Base-by-base conservation (phyloP, 1,140 invertebrate species). In the Grapholita molesta region DNA sequence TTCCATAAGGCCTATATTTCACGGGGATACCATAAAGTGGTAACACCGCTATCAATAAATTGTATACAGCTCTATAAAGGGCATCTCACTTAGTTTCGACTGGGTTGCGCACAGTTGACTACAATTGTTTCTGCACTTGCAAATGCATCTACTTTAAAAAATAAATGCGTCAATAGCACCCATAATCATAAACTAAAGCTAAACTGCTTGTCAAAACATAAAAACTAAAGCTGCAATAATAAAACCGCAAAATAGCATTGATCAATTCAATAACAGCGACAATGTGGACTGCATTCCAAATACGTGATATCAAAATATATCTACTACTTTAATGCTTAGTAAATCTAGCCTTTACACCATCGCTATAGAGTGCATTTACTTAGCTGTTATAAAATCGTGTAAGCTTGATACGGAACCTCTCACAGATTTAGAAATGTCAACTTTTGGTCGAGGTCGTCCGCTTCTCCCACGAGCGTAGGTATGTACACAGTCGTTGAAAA, bases 351-450 rank as follows among this genome's bases (percentile, higher is more conserved):
- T 9, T 61, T 61, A 61, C 7, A 23, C 24, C 24, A 30, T 61
- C 0, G 7, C 15, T 0, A 12, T 61, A 32, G 12, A 61, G 25
- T 28, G n/a, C 55, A 30, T 61, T 28, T 11, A n/a, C 25, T 15
- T 30, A 4, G n/a, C n/a, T 28, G 11, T 4, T 8, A 25, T 28
- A 55, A 25, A n/a, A 23, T 28, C 55, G 23, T 61, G 25, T 48
- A 61, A 61, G 55, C 53, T 25, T 61, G 55, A 61, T 61, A 61
- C 55, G 55, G 55, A 61, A 61, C 55, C 25, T 61, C 55, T 61
- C 55, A 61, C 55, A 30, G 7, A 30, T 61, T 61, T 61, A 61
- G 55, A 61, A 61, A 61, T 61, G 55, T 61, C 55, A 61, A 61
- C 55, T 61, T 61, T 61, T 61, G 24, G 55, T 12, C 55, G 55